Evolutionary conservation across 2,888 invertebrate genomes (phyloP).

Genomic region (Caenorhabditis sp.): DNA sequence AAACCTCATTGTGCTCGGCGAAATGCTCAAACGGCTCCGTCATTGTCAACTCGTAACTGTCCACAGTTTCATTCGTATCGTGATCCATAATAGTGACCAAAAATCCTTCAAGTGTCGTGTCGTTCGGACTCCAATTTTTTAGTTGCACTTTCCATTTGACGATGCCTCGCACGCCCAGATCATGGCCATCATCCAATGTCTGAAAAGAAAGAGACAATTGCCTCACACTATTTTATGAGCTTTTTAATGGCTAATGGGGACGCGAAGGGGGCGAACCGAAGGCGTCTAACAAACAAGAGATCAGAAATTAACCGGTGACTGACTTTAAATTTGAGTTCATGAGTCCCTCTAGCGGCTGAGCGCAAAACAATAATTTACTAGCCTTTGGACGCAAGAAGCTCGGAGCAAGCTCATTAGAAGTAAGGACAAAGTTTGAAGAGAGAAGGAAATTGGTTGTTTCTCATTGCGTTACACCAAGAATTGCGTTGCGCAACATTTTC

Average conservation of each 20-base stretch:
- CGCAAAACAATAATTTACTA: too few relatives aligned
- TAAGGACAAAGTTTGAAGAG: too few relatives aligned
- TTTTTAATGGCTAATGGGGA: slow-evolving; percentile 38
- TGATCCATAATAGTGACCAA: slow-evolving; percentile 35
- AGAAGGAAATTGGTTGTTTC: too few relatives aligned
- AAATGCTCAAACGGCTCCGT: slow-evolving; percentile 28
- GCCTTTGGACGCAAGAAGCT: too few relatives aligned
- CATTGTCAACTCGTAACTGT: slow-evolving; percentile 9
- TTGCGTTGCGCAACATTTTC: too few relatives aligned
- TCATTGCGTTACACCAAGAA: too few relatives aligned
- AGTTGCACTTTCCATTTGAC: slow-evolving; percentile 47
- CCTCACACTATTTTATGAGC: slow-evolving; percentile 13
- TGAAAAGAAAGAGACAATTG: slow-evolving; percentile 11
- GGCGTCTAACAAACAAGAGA: background rate
- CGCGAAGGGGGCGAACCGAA: background rate
- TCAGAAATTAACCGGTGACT: slow-evolving; percentile 25
- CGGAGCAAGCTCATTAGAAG: too few relatives aligned
- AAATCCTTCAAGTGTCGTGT: slow-evolving; percentile 32
- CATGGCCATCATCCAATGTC: slow-evolving; percentile 40
- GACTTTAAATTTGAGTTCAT: too few relatives aligned
- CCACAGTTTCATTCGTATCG: slow-evolving; percentile 29
- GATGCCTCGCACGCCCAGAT: slow-evolving; percentile 47
- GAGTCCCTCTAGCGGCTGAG: too few relatives aligned
- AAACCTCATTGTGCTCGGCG: slow-evolving; percentile 3
- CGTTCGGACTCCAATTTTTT: slow-evolving; percentile 23